Evolutionary conservation across 2,888 invertebrate species (phyloP), one percentile per base, ranked within the genome.

Genomic region (Brenthis daphne): DNA sequence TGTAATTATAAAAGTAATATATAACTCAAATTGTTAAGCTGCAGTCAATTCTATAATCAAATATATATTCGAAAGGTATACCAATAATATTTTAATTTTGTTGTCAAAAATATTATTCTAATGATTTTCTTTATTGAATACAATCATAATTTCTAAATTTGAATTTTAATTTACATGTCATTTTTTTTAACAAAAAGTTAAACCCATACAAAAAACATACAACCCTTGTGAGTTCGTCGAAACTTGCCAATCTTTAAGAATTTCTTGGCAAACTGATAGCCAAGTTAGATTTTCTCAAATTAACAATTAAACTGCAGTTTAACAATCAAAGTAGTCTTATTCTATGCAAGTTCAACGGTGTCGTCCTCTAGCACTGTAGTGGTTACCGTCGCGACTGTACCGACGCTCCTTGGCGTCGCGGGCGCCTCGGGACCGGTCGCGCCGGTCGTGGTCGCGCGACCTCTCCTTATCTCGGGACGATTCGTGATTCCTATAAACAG

Each of bases 361-460:
- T 55, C 94, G 75, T 61, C 88, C 83, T 78, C 93, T 80, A 58
- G 79, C 78, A 76, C 84, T 77, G 85, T 87, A 87, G 74, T 87
- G 85, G 76, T 81, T 84, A 6, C 80, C 80, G 47, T 92, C 92
- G 74, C 90, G 89, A 64, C 90, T 90, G 86, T 90, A 90, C 51
- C 92, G 87, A 5, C 91, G 86, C 76, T 90, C 88, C 75, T 88
- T 88, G 68, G 86, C 83, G 14, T 86, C 88, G 43, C 86, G 86
- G 47, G 71, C 77, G 64, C 86, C 86, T 65, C 90, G 87, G 20
- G 88, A 80, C 53, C 84, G 73, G 60, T 89, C 89, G 64, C 89
- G 85, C 0, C 90, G 80, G 29, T 89, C 90, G 12, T 89, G 85
- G 24, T 90, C 90, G n/a, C 91, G 85, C 5, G 83, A 76, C 75